Evolutionary conservation across 2,113 vertebrate species (phyloP), one percentile per base, ranked within the genome.

Genomic region (Sinocyclocheilus anophthalmus): DNA sequence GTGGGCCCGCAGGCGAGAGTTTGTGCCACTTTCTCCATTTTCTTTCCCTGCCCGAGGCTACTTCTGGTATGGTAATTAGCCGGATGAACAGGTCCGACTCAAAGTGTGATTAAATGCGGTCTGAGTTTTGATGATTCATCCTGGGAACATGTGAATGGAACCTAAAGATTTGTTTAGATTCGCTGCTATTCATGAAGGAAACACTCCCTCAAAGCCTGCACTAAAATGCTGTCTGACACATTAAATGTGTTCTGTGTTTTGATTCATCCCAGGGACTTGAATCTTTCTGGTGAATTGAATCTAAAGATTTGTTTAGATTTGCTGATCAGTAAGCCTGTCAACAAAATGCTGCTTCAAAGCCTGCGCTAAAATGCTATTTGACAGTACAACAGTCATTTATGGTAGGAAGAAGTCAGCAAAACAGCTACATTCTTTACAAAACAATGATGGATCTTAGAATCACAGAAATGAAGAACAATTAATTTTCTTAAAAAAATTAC

Each of bases 51-150:
- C 50, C 78, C 50, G 30, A 61, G 82, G 69, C 73, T 55, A 79
- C 7, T 50, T 42, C 8, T n/a, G 18, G 59, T 70, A 77, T 13
- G 20, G 11, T 69, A 77, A 87, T 87, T 83, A 87, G 45, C 12
- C 6, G 11, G 61, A 30, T 42, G 11, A 45, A 24, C 18, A 24
- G 13, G 67, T 59, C 53, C 22, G 8, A 50, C 6, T 73, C 9
- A 70, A 72, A 83, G 33, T 22, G 11, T 30, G 50, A 83, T 33
- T 83, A 69, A 82, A 55, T 18, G 37, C 24, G 72, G 20, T 69
- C 26, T 18, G 24, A 3, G 65, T 42, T 57, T 33, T 7, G 48
- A 75, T 33, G 42, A 45, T 45, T 73, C 55, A 84, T 72, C 18
- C 67, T 9, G 33, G 30, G 67, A 33, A 70, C 16, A 42, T 20